Evolutionary conservation across 2,888 invertebrate genomes (phyloP), one percentile per base, ranked within the genome.

Genomic region (Drosophila mettleri): DNA sequence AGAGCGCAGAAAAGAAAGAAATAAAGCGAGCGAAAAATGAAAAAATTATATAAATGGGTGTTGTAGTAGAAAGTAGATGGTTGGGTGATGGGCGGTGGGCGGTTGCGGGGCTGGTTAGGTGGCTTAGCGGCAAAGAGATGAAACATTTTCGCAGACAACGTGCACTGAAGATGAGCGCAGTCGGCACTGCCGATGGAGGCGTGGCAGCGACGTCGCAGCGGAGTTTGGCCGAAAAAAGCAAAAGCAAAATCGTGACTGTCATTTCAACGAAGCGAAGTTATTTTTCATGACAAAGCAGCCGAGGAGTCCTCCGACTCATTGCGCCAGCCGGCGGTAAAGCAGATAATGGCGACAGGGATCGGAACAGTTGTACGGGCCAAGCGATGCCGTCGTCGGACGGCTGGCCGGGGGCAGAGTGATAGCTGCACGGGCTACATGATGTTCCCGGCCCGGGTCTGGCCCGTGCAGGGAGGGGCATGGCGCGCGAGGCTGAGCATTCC

Each of bases 201-300:
- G 72, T 67, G 74, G 71, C 62, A 34, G 48, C 49, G 55, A 33
- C 54, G 27, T 48, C 61, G 74, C 52, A 80, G 80, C n/a, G n/a
- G n/a, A n/a, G n/a, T n/a, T 78, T 78, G 55, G 55, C 81, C 75
- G 43, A 82, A 72, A 69, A 74, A 87, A 84, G 80, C 67, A 81
- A 84, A 80, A 65, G 61, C 70, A 71, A 88, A 83, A 83, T 88
- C 83, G 83, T 83, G 83, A 83, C 83, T 83, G 83, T 83, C 83
- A 83, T 83, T 83, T 83, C 89, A 83, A 83, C 83, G 83, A 83
- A 88, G 83, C 89, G 74, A 84, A 83, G 83, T 84, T 83, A 83
- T 83, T 83, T 83, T 88, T 83, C 83, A 83, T 83, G 83, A 86
- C 89, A 83, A 83, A 82, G 82, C 86, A 86, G 68, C 77, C 74